These are phyloP conservation scores for Lepus oiostolus DNA, from an alignment of 2,797 vertebrate genomes.

Conservation along the genomic window DNA sequence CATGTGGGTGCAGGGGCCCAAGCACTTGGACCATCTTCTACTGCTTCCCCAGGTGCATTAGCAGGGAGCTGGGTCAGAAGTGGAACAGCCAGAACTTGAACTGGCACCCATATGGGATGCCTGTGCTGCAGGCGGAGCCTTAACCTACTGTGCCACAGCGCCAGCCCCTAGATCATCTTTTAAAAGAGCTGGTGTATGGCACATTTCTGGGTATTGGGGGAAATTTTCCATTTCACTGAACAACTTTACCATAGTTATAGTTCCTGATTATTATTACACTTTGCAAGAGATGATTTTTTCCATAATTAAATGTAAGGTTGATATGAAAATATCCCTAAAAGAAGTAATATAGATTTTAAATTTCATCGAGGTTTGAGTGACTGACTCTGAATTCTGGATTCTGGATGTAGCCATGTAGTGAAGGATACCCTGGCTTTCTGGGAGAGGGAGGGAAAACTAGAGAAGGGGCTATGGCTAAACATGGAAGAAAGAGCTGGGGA, in stretches of 20 bases:
- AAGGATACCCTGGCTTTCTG: background rate
- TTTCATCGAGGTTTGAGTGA: conserved; percentile 7
- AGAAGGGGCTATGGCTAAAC: background rate
- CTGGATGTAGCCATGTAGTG: background rate
- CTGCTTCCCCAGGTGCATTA: too few species aligned
- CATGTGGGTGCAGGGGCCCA: too few species aligned
- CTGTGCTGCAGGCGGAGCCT: too few species aligned
- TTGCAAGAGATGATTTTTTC: background rate
- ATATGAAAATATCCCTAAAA: background rate
- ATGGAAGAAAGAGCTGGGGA: background rate
- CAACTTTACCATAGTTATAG: background rate
- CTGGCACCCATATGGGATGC: too few species aligned
- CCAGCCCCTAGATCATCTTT: too few species aligned
- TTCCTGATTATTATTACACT: background rate
- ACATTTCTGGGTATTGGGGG: background rate
- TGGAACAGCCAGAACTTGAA: too few species aligned
- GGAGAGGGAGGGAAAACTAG: background rate
- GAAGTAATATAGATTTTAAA: conserved; percentile 36
- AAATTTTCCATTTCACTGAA: background rate
- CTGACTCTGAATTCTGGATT: background rate
- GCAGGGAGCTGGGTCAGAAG: too few species aligned
- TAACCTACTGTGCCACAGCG: too few species aligned
- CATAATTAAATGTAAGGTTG: background rate
- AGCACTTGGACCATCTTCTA: too few species aligned
- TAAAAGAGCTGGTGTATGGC: background rate